These are phyloP conservation scores for Nipponacmea schrenckii DNA, from an alignment of 2,888 invertebrate genomes.

Conservation along the genomic window DNA sequence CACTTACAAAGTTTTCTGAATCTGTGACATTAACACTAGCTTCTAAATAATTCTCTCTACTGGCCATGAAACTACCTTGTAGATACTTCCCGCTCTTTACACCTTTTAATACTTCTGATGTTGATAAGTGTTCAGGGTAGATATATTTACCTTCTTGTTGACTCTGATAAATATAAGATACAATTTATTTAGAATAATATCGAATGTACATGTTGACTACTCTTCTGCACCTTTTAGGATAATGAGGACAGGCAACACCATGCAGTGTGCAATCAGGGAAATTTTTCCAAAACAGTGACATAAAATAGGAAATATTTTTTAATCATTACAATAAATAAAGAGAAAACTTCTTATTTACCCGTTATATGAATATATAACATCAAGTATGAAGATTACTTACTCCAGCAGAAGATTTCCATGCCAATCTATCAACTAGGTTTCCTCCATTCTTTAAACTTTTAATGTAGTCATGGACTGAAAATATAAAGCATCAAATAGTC, in stretches of 20 bases:
- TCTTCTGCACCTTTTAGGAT: too few relatives aligned
- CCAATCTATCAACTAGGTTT: slow-evolving; percentile 83
- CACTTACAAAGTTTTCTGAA: slow-evolving; percentile 80
- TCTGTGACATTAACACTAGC: slow-evolving; percentile 85
- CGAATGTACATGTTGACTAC: too few relatives aligned
- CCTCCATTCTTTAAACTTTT: slow-evolving; percentile 76
- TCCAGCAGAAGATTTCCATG: slow-evolving; percentile 42
- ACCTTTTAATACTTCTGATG: slow-evolving; percentile 81
- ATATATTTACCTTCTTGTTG: slow-evolving; percentile 34
- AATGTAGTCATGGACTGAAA: slow-evolving; percentile 76
- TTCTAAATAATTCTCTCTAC: slow-evolving; percentile 93
- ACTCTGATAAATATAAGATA: not conserved
- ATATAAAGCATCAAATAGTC: not conserved
- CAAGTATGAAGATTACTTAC: slow-evolving; percentile 29
- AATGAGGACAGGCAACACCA: too few relatives aligned
- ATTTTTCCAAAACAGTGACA: too few relatives aligned
- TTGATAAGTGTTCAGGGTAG: slow-evolving; percentile 83
- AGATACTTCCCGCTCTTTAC: slow-evolving; percentile 80
- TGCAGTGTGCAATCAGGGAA: too few relatives aligned
- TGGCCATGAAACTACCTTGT: slow-evolving; percentile 80
- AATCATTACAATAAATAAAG: too few relatives aligned
- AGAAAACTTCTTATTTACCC: too few relatives aligned
- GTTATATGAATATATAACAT: too few relatives aligned
- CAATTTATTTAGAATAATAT: too few relatives aligned
- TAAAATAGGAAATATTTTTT: too few relatives aligned